Evolutionary conservation across 1,140 invertebrate species (phyloP).

Genomic region (Macrosteles quadrilineatus): DNA sequence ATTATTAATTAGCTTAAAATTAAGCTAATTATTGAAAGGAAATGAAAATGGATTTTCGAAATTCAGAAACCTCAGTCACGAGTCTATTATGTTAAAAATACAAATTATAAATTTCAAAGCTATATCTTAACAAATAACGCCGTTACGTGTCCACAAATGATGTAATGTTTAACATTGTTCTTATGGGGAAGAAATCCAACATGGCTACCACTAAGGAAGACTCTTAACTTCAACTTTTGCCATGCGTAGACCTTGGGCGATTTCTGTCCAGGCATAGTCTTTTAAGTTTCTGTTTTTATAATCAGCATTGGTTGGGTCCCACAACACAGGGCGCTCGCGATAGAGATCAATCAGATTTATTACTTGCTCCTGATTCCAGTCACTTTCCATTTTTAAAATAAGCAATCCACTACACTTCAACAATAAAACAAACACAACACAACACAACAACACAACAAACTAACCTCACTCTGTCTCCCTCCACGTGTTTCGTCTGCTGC

Average conservation of each 20-base stretch:
- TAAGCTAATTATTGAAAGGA: too few species aligned
- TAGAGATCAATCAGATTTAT: constrained; percentile 18
- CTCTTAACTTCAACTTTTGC: background rate
- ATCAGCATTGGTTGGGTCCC: constrained; percentile 18
- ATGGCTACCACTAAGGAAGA: too few species aligned
- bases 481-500: too few species aligned
- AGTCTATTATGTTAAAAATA: too few species aligned
- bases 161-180: too few species aligned
- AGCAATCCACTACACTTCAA: background rate
- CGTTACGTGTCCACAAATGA: too few species aligned
- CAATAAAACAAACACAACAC: constrained; percentile 4
- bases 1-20: too few species aligned
- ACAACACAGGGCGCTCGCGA: constrained; percentile 16
- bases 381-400: constrained; percentile 5
- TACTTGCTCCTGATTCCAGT: background rate
- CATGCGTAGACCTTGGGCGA: background rate
- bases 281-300: constrained; percentile 20
- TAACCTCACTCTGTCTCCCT: background rate
- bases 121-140: too few species aligned
- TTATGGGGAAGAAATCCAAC: too few species aligned
- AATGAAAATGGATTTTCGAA: too few species aligned
- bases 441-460: background rate
- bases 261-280: constrained; percentile 15
- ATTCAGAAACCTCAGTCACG: too few species aligned
- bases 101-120: too few species aligned